These are phyloP conservation scores for Synanthedon tipuliformis DNA, from an alignment of 2,888 invertebrate species.

Conservation along the genomic window DNA sequence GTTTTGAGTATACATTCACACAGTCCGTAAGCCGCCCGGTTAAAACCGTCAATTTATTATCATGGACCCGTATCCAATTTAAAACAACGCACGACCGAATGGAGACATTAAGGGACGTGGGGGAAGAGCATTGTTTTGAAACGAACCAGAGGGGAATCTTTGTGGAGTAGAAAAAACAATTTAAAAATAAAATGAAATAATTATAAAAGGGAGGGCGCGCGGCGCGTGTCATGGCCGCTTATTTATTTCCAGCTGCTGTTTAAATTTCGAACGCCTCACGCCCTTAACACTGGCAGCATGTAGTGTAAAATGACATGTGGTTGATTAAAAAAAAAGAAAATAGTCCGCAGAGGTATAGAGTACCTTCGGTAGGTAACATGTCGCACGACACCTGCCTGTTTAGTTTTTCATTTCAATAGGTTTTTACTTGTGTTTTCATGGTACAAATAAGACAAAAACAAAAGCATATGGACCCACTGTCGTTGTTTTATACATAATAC, in stretches of 20 bases:
- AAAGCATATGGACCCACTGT: no score
- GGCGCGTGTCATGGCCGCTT: slow-evolving; percentile 60
- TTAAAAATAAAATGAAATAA: slow-evolving; percentile 70
- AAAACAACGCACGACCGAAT: slow-evolving; percentile 64
- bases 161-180: slow-evolving; percentile 66
- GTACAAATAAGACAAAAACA: no score
- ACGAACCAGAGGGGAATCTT: slow-evolving; percentile 56
- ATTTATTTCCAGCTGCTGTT: slow-evolving; percentile 66
- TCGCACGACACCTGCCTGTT: neutral
- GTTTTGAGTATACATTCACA: slow-evolving; percentile 28
- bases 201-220: slow-evolving; percentile 62
- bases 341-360: neutral
- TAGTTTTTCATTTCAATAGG: no score
- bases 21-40: slow-evolving; percentile 50
- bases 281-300: slow-evolving; percentile 17
- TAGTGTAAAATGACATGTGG: slow-evolving; percentile 44
- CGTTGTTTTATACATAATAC: no score
- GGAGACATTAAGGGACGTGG: slow-evolving; percentile 44
- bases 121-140: slow-evolving; percentile 48
- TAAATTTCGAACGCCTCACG: slow-evolving; percentile 39
- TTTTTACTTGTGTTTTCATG: no score
- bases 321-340: slow-evolving; percentile 4
- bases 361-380: neutral
- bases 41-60: slow-evolving; percentile 69
- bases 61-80: slow-evolving; percentile 70